Evolutionary conservation across 2,888 invertebrate species (phyloP), one percentile per base, ranked within the genome.

Genomic region (Azorinus chamasolen): DNA sequence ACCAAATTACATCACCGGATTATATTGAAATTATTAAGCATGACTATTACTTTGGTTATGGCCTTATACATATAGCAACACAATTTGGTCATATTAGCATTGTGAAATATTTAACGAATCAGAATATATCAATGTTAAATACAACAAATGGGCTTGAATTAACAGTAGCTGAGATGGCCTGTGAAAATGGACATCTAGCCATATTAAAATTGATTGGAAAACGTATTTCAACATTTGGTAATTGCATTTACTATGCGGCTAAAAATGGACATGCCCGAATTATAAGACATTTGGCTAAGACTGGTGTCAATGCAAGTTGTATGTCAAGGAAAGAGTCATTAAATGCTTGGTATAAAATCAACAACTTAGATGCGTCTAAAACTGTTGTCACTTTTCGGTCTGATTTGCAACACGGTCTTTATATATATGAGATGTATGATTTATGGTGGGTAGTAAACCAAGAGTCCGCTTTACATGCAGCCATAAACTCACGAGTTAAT

Each of bases 31-130:
- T 45, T n/a, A 54, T 59, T 6, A 65, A 66, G 25, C 24, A n/a
- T 1, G 18, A 41, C 1, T 61, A 61, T 43, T 66, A 48, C 54
- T 61, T 51, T 6, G 65, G 72, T 14, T 73, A 65, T 43, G 55
- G 65, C 14, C 39, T 59, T 8, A 41, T 73, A 25, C 72, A 73
- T 43, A 73, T 65, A 14, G 72, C 72, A 22, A 32, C 65, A 8
- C 59, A 73, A 32, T 53, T 57, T 58, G 65, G 65, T 12, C 59
- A 73, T 41, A 8, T 32, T 12, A 4, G 46, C 14, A 48, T 53
- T 6, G 65, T 61, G 1, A 25, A 55, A 20, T 61, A 65, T 18
- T 25, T 73, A 18, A n/a, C 65, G 1, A 50, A 48, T 6, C 37
- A 53, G n/a, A 48, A 65, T 46, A 6, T 2, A n/a, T 39, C 39